Base-by-base conservation (phyloP, 2,888 invertebrate species). In the Tanytarsus gracilentus region DNA sequence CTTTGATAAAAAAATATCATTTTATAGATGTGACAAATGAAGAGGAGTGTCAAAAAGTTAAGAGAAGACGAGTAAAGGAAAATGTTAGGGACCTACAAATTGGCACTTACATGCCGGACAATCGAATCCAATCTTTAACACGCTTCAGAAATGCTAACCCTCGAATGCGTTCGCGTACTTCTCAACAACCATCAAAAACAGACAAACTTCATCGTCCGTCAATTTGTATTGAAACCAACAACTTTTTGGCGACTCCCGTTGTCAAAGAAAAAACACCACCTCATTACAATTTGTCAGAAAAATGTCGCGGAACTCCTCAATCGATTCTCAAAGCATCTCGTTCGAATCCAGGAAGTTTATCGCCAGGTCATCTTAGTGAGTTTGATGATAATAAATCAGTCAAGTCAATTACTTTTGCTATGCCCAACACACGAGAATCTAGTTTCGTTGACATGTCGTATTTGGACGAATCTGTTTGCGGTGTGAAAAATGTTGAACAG, bases 321-420 rank as follows among this genome's bases (percentile, higher is more conserved):
- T 50, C 50, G 5, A 60, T 60, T 8, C 25, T 60, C 4, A 60
- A 60, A 49, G 27, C 50, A 14, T n/a, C n/a, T n/a, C 16, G 36
- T 8, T 60, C 60, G n/a, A 23, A 30, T 16, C 50, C 50, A 9
- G 33, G 50, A 33, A 50, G 49, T 25, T 29, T 59, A 1, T 59
- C 60, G 9, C 60, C 60, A 16, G 23, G 44, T 27, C 58, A 29
- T 18, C 49, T 49, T 36, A 60, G 50, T 36, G 60, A 60, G 14
- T 60, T 50, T 50, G 60, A 58, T 48, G 58, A 58, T 14, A 58
- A 60, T 23, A 60, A 60, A 23, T 60, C 60, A 1, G 60, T 60
- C 2, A 60, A 60, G 21, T 60, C 60, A 2, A 60, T 60, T 4
- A 60, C 60, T 9, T 60, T 60, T 30, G 59, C 50, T 7, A 7